Evolutionary conservation across 1,140 invertebrate species (phyloP), one percentile per base, ranked within the genome.

Genomic region (Eufriesea mexicana): DNA sequence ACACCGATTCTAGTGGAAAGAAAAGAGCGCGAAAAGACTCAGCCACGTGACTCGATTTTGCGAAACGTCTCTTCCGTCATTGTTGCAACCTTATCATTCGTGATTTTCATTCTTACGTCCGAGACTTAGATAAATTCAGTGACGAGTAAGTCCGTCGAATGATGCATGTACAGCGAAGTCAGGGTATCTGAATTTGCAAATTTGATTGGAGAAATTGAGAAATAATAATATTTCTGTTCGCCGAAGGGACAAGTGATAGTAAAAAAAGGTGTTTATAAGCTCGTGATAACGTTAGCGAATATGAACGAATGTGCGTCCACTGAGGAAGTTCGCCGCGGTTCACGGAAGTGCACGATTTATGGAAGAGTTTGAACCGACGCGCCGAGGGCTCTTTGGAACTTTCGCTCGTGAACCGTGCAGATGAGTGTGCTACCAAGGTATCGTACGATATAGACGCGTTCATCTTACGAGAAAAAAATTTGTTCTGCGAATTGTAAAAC

Each of bases 371-470:
- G 66, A 83, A 83, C 20, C 20, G 45, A 9, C 51, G n/a, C 59
- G 57, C 14, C 70, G 59, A 74, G 42, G 67, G 54, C 68, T 70
- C 71, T 80, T 59, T n/a, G 51, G n/a, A 55, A 23, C 28, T 64
- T 84, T 74, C 23, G 83, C 68, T 71, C 59, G 71, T 12, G 76
- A 55, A 84, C 59, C 59, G 72, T 87, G 83, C 86, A 80, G 86
- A 86, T 84, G 85, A 80, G 55, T 35, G 61, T 84, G 42, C 59
- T 75, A 80, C 73, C 49, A 47, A 87, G 85, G 86, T 87, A 87
- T 28, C 14, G 59, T 61, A 9, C 16, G 16, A 18, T 20, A 35
- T 35, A 35, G 4, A 35, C 35, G 35, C 35, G 35, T 35, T 35
- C 4, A 35, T 35, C 35, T 35, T 35, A 4, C 35, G 35, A 35